These are phyloP conservation scores for Scelioninae gen. 1 DNA, from an alignment of 2,888 invertebrate genomes.

Conservation along the genomic window DNA sequence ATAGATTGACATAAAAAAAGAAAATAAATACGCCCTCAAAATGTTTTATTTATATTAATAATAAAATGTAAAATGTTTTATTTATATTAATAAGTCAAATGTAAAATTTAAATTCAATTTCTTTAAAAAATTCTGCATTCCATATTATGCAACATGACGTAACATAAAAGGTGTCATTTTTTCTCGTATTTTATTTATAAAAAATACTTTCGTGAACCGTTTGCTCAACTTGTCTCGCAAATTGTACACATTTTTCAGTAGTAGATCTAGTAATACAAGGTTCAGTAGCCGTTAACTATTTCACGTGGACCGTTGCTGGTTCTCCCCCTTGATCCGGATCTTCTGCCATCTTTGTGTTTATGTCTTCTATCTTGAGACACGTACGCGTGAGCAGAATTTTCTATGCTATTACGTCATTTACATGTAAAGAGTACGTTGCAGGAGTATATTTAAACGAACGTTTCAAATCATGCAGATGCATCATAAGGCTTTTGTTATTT, in stretches of 20 bases:
- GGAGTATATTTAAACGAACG: constrained; percentile 39
- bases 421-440: constrained; percentile 49
- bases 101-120: no score
- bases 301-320: constrained; percentile 62
- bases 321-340: constrained; percentile 64
- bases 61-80: no score
- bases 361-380: constrained; percentile 59
- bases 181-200: background rate
- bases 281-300: constrained; percentile 69
- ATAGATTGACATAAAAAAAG: no score
- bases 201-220: background rate
- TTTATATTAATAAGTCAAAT: no score
- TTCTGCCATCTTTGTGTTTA: constrained; percentile 68
- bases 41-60: no score
- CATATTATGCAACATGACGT: background rate
- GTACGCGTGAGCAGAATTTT: constrained; percentile 61
- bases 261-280: constrained; percentile 59
- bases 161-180: background rate
- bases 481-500: constrained; percentile 19
- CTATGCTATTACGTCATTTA: constrained; percentile 47
- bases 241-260: constrained; percentile 42
- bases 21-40: no score
- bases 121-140: no score
- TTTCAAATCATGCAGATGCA: constrained; percentile 30
- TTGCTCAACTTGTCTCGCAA: constrained; percentile 19